phyloP scores from a whole-genome alignment of 2,888 invertebrate species.

The Acronicta psi region DNA sequence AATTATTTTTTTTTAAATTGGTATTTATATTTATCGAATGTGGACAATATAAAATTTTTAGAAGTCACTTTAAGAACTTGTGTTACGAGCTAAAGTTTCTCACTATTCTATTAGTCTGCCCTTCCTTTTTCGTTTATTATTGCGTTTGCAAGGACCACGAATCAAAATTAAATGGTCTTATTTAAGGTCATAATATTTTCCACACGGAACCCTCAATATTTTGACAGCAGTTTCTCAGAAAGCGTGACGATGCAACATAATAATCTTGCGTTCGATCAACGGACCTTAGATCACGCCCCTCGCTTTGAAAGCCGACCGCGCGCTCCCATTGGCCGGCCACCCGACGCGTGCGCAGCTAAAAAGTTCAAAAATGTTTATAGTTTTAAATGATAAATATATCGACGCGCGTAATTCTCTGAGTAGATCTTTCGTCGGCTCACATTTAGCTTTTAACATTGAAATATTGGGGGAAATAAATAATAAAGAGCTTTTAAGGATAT shows the following conservation, averaged over 20 bases:
- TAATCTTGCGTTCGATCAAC: slow-evolving; percentile 40
- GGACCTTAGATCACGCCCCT: slow-evolving; percentile 46
- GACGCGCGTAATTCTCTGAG: slow-evolving; percentile 58
- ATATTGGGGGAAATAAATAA: slow-evolving; percentile 50
- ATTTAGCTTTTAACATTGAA: slow-evolving; percentile 56
- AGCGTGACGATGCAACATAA: slow-evolving; percentile 41
- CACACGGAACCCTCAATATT: slow-evolving; percentile 41
- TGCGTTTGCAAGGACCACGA: too few species aligned
- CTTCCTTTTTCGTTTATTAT: too few species aligned
- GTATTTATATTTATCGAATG: too few species aligned
- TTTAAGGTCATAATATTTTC: neutral
- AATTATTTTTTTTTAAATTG: too few species aligned
- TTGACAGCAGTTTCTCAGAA: slow-evolving; percentile 35
- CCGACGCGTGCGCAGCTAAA: slow-evolving; percentile 39
- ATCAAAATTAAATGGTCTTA: too few species aligned
- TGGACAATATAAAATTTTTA: too few species aligned
- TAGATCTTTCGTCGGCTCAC: slow-evolving; percentile 61
- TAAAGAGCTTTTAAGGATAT: slow-evolving; percentile 31
- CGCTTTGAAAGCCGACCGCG: slow-evolving; percentile 42
- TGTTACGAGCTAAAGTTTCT: too few species aligned
- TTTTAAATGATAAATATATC: slow-evolving; percentile 62
- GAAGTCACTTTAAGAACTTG: too few species aligned
- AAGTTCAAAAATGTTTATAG: slow-evolving; percentile 53
- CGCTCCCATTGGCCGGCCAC: slow-evolving; percentile 34
- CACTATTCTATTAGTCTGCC: too few species aligned